Base-by-base conservation (phyloP, 2,888 invertebrate species). In the Drosophila peninsularis region DNA sequence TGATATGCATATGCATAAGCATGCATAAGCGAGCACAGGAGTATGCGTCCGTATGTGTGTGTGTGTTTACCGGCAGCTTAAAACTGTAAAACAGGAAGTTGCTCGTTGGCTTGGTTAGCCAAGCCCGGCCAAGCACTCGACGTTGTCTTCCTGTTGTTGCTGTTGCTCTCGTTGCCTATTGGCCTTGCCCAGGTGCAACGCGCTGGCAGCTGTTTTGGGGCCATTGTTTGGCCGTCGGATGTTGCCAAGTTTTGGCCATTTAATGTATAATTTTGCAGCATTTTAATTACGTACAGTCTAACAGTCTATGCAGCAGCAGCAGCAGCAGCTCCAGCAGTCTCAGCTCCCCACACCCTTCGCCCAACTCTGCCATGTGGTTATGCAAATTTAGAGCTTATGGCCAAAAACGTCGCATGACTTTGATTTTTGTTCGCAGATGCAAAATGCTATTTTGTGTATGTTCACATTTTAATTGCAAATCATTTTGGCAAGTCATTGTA, bases 31-130 rank as follows among this genome's bases (percentile, higher is more conserved):
- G 30, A 34, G 7, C 24, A 54, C 34, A 34, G 36, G 30, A 14
- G 39, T 32, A 32, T 56, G 50, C 47, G 53, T 55, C 67, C 39
- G 44, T 52, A 63, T 63, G 53, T 52, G 69, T 61, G 62, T 47
- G 34, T 63, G 75, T 70, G 62, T 71, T 62, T 62, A 72, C 47
- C 64, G 74, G 70, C 57, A 78, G 87, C 78, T 83, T 88, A 80
- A 85, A 82, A 79, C 71, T 85, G 77, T 79, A 71, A 78, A 88
- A 79, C 89, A 84, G 84, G 84, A 84, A 89, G 89, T 88, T 84
- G 81, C 87, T 89, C 76, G 84, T 84, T 84, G 89, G 84, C 89
- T 86, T 84, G 84, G 89, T 75, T 88, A 84, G 76, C 82, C 87
- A 84, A 86, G 89, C 84, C 75, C 78, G 67, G 71, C 81, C 80